These are phyloP conservation scores for Chloroceryle amazona DNA, from an alignment of 2,797 vertebrate genomes.

Conservation along the genomic window DNA sequence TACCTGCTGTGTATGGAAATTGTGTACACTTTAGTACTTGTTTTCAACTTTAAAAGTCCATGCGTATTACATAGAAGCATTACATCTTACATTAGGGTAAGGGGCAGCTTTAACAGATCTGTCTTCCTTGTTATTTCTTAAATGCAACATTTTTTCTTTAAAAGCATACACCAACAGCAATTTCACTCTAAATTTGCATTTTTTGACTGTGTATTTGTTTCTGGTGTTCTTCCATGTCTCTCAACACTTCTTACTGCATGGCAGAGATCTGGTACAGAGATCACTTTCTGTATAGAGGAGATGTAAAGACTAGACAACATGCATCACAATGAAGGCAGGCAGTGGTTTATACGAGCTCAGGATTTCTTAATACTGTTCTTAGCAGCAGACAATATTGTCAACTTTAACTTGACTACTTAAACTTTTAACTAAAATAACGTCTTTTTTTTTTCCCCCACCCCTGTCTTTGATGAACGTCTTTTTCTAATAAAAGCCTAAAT, in stretches of 20 bases:
- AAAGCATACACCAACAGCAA: background rate
- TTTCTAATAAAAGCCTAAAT: background rate
- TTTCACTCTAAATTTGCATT: conserved; percentile 33
- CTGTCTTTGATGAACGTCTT: background rate
- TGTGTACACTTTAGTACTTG: conserved; percentile 73
- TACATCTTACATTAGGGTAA: conserved; percentile 48
- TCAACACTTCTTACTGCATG: background rate
- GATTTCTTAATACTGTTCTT: background rate
- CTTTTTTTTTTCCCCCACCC: background rate
- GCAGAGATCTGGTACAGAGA: conserved; percentile 27
- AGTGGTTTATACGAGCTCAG: background rate
- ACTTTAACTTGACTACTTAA: background rate
- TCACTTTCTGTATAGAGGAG: background rate
- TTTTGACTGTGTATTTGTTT: conserved; percentile 25
- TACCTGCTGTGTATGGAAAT: conserved; percentile 81
- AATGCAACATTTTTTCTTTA: conserved; percentile 14
- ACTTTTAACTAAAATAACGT: background rate
- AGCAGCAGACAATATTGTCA: background rate
- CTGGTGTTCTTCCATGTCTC: background rate
- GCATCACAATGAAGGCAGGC: background rate
- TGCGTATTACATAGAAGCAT: conserved; percentile 59
- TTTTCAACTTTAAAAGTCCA: conserved; percentile 73
- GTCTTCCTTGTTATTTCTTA: conserved; percentile 45
- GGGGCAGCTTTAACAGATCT: conserved; percentile 41
- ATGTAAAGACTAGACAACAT: background rate